Percentiles rank a stretch among this genome's conserved stretches.
Conservation (phyloP, 2,113 vertebrate genomes). For the Sinosuthora webbiana region DNA sequence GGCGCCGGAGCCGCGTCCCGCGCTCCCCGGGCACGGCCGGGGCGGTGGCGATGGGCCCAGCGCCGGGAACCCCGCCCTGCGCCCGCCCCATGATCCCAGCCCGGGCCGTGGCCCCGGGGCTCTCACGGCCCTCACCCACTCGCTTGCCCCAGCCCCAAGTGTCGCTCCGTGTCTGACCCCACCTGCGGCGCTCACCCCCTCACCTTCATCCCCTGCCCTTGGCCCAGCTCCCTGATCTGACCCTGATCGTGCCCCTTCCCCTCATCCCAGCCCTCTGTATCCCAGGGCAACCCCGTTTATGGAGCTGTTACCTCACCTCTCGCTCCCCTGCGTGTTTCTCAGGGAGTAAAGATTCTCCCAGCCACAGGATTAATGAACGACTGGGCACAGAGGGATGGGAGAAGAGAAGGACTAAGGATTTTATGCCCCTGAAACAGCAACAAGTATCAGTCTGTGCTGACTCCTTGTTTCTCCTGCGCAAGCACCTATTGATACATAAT, state of each 20-base stretch:
- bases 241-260: no score
- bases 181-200: background rate
- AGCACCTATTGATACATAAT: background rate
- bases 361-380: fast-evolving
- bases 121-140: background rate
- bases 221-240: no score
- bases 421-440: background rate
- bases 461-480: background rate
- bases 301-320: background rate
- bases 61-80: fast-evolving
- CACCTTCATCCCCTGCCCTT: no score
- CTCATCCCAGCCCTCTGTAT: no score
- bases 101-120: no score
- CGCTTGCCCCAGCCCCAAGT: no score
- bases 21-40: no score
- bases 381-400: no score
- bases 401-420: background rate
- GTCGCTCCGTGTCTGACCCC: background rate
- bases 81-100: background rate
- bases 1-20: background rate
- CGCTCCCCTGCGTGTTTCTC: fast-evolving
- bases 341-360: background rate
- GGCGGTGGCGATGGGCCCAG: fast-evolving
- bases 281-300: fast-evolving
- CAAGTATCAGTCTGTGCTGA: fast-evolving